A percentile compares a stretch with the other conserved stretches of the same genome.
phyloP scores from a whole-genome alignment of 2,113 vertebrate genomes.

The Oreotragus oreotragus region DNA sequence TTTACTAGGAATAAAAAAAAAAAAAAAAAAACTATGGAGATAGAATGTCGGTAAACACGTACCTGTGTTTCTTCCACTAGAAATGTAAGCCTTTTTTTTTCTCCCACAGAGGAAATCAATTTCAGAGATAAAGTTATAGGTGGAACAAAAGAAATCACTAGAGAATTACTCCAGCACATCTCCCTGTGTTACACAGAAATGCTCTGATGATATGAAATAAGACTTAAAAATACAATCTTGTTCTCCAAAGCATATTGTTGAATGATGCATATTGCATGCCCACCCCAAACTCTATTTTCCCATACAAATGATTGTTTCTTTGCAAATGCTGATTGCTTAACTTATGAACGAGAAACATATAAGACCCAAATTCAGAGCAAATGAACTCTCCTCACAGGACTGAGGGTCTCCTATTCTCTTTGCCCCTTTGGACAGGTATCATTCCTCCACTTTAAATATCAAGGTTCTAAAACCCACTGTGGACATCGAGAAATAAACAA shows the following conservation, averaged over 20 bases:
- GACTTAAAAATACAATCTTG: not conserved
- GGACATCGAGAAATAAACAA: not conserved
- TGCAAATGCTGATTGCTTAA: not conserved
- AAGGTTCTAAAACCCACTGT: not conserved
- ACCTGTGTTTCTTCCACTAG: not conserved
- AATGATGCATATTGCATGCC: fast-evolving
- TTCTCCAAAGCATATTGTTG: not conserved
- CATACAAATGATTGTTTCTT: not conserved
- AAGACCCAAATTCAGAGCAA: not conserved
- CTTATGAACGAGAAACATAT: not conserved
- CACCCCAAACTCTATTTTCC: not conserved
- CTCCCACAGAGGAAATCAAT: not conserved
- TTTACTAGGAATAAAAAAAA: not conserved
- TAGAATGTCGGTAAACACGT: not conserved
- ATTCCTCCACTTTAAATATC: not conserved
- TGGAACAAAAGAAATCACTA: not conserved
- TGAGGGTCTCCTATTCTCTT: not conserved
- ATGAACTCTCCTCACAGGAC: not conserved
- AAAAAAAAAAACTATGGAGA: not conserved
- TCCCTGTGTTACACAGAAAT: not conserved
- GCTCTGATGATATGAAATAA: not conserved
- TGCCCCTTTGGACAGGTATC: not conserved
- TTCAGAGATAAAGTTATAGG: slow-evolving; percentile 16
- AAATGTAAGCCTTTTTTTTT: not conserved
- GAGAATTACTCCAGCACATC: not conserved